phyloP scores from a whole-genome alignment of 1,140 invertebrate genomes.

The Dolichoris vasculosae region DNA sequence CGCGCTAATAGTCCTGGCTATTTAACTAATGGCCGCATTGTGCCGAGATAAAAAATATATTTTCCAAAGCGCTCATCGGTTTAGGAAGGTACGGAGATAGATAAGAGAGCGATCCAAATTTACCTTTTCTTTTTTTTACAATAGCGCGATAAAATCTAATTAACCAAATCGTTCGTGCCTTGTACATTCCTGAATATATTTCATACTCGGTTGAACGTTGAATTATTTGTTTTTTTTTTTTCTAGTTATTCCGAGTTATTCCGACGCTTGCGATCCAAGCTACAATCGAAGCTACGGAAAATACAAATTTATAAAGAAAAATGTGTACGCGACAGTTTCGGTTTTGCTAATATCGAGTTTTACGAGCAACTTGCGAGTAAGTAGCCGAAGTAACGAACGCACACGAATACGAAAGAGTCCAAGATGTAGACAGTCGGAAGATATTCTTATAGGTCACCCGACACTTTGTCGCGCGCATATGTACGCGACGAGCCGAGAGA shows the following conservation, averaged over 20 bases:
- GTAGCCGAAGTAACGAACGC: neutral
- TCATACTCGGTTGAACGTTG: too few species aligned
- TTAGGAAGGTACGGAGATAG: neutral
- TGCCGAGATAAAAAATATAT: neutral
- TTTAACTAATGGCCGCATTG: neutral
- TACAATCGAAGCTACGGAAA: too few species aligned
- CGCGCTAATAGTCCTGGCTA: neutral
- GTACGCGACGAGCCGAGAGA: constrained; percentile 4
- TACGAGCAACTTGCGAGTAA: neutral
- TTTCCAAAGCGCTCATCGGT: neutral
- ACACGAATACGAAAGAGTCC: neutral
- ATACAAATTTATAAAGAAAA: neutral
- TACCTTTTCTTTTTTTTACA: too few species aligned
- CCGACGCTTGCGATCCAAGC: too few species aligned
- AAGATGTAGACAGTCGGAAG: constrained; percentile 27
- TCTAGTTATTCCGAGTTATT: too few species aligned
- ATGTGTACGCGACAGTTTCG: neutral
- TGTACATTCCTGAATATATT: too few species aligned
- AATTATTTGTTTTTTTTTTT: too few species aligned
- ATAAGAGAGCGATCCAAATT: too few species aligned
- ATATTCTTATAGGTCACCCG: constrained; percentile 49
- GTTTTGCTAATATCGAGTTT: neutral
- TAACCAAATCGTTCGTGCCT: too few species aligned
- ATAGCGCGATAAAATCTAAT: too few species aligned
- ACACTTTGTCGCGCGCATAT: constrained; percentile 34